Evolutionary conservation across 2,113 vertebrate genomes (phyloP), one percentile per base, ranked within the genome.

Genomic region (Varanus salvator): DNA sequence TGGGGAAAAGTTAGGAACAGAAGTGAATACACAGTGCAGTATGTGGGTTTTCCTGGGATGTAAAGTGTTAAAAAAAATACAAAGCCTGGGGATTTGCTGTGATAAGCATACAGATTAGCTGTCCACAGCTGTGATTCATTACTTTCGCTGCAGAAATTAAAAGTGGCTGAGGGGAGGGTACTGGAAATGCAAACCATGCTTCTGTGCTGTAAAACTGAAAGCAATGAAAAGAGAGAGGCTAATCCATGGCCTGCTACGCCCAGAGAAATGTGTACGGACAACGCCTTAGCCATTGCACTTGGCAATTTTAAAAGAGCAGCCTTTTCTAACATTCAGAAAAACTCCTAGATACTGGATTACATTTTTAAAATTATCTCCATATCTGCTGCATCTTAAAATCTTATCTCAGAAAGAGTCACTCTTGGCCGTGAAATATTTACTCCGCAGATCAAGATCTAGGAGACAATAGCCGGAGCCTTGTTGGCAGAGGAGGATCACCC

Each of bases 391-490:
- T 91, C 94, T 95, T 94, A 95, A 96, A 95, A 92, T 80, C 94
- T 89, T 95, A 96, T 94, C 93, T 93, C 94, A 80, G 94, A 88
- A 91, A 93, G 93, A 96, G 92, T 94, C 78, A 84, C 88, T 96
- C 96, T 96, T 94, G 96, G 95, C 96, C 97, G 91, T 97, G 96
- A 97, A 98, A 97, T 98, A 95, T 98, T 98, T 98, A 95, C 95
- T 93, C 97, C 97, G 95, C 97, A 99, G 99, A 99, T 98, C 98
- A 98, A 97, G 98, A 99, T 97, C 97, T 98, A 1, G 98, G 98
- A 98, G 98, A 99, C 96, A 97, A 97, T 96, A 96, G 97, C 96
- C 98, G 98, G 80, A 98, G 97, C 96, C 98, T 99, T 93, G 97
- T 96, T 95, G 98, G 98, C 95, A 96, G 97, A 96, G 98, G 98